Percentiles rank a stretch among this genome's conserved stretches.
Evolutionary conservation across 2,797 vertebrate species (phyloP).

Genomic region (Smutsia temminckii): DNA sequence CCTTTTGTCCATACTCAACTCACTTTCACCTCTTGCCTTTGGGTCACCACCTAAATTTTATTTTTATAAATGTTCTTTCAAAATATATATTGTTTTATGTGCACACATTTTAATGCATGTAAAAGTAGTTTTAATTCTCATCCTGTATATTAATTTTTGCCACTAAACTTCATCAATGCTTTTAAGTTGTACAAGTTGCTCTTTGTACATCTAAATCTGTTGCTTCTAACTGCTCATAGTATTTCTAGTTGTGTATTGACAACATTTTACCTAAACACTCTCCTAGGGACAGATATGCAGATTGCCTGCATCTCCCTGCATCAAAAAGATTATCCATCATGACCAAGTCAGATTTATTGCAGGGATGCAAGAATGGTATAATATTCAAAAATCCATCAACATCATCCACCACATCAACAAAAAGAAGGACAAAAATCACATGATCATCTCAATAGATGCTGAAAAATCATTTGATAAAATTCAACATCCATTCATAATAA

Average conservation of each 20-base stretch:
- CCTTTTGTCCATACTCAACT: neutral
- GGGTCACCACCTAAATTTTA: neutral
- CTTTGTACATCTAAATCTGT: neutral
- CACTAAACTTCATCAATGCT: neutral
- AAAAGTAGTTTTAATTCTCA: conserved; percentile 11
- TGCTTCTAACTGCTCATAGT: neutral
- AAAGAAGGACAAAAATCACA: too few relatives aligned
- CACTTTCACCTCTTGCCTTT: neutral
- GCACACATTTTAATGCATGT: neutral
- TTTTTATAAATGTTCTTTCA: neutral
- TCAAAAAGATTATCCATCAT: too few relatives aligned
- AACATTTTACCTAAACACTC: neutral
- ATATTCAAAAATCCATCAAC: too few relatives aligned
- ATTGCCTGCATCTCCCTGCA: neutral
- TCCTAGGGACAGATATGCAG: neutral
- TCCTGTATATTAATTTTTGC: conserved; percentile 14
- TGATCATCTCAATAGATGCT: too few relatives aligned
- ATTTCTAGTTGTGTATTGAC: neutral
- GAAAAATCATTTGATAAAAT: too few relatives aligned
- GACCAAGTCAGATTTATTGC: too few relatives aligned
- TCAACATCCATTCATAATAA: too few relatives aligned
- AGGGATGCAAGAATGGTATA: too few relatives aligned
- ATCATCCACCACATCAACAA: too few relatives aligned
- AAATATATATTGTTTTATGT: neutral
- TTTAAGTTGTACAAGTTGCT: neutral